These are phyloP conservation scores for Synaphobranchus kaupii DNA, from an alignment of 2,797 vertebrate genomes.

Conservation along the genomic window DNA sequence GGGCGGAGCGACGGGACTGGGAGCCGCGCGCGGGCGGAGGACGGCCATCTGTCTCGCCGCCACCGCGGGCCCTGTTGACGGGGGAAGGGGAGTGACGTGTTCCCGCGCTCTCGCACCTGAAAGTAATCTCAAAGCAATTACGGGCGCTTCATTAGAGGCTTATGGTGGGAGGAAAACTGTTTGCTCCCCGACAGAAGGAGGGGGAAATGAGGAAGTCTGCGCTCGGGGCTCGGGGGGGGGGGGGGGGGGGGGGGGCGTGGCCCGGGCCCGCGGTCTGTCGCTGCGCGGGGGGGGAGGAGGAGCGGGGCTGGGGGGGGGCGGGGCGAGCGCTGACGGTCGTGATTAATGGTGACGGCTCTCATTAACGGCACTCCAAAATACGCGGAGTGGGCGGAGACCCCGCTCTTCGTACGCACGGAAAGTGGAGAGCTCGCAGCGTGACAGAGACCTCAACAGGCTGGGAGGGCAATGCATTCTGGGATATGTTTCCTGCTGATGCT, in stretches of 20 bases:
- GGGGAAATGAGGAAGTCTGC: background rate
- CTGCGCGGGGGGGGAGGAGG: background rate
- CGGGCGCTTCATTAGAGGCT: constrained; percentile 2
- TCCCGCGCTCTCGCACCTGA: constrained; percentile 4
- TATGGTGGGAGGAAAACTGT: background rate
- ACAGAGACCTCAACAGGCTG: background rate
- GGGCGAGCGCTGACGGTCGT: background rate
- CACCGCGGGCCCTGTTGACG: background rate
- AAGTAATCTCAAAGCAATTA: constrained; percentile 3
- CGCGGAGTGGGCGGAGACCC: background rate
- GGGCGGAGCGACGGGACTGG: background rate
- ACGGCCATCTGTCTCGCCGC: background rate
- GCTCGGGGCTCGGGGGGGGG: background rate
- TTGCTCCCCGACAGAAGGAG: background rate
- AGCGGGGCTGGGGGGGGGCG: background rate
- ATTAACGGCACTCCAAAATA: background rate
- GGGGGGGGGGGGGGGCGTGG: background rate
- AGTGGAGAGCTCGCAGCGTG: background rate
- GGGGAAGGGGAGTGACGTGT: background rate
- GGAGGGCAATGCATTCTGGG: background rate
- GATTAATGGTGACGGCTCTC: background rate
- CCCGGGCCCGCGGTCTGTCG: too few species aligned
- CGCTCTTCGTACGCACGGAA: background rate
- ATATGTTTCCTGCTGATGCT: background rate
- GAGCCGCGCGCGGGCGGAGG: background rate